Evolutionary conservation across 2,113 vertebrate species (phyloP).

Genomic region (Tympanuchus pallidicinctus): DNA sequence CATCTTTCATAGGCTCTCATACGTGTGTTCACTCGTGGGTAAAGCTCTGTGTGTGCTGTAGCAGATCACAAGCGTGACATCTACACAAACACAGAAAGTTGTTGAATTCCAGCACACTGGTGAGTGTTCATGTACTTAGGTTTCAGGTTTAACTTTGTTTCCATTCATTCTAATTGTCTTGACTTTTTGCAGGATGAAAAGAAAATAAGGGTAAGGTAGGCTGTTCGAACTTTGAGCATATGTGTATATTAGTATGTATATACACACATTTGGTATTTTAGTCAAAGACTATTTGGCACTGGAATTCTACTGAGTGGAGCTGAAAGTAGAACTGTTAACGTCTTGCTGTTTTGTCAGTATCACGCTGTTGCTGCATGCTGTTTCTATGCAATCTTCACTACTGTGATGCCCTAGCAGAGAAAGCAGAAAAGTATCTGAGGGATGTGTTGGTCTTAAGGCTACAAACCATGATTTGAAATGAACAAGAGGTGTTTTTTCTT

Average conservation of each 20-base stretch:
- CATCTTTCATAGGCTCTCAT: background rate
- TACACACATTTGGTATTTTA: background rate
- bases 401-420: background rate
- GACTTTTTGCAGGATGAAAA: background rate
- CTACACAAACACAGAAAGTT: background rate
- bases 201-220: background rate
- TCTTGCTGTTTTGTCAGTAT: background rate
- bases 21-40: background rate
- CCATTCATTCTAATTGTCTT: background rate
- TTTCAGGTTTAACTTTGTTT: background rate
- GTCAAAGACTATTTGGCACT: background rate
- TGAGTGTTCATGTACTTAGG: background rate
- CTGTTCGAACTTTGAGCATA: background rate
- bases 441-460: background rate
- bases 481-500: background rate
- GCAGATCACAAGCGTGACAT: fast-evolving
- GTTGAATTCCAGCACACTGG: background rate
- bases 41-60: background rate
- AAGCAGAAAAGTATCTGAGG: background rate
- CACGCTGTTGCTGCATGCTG: background rate
- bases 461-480: fast-evolving
- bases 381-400: background rate
- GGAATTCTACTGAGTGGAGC: background rate
- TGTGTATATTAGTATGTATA: too few species aligned
- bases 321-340: background rate